phyloP scores from a whole-genome alignment of 2,113 vertebrate species.

The mouse (Mus musculus) region GRCm39 chr7:71890001-71890500 shows the following conservation, averaged over 20 bases:
- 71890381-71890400: fast-evolving
- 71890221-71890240: background rate
- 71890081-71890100: background rate
- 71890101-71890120: too few species aligned
- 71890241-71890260: background rate
- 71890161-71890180: background rate
- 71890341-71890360: background rate
- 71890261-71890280: background rate
- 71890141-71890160: background rate
- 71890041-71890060: background rate
- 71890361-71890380: background rate
- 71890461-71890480: background rate
- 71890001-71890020: fast-evolving
- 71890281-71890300: background rate
- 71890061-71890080: background rate
- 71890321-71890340: background rate
- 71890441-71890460: background rate
- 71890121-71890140: background rate
- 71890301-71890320: background rate
- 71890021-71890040: background rate
- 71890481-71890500: background rate
- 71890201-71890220: background rate
- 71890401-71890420: background rate
- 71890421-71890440: background rate
- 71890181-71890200: background rate